A percentile compares a stretch with the other conserved stretches of the same genome.
These are phyloP conservation scores for Danionella dracula DNA, from an alignment of 2,797 vertebrate species.

Conservation along the genomic window DNA sequence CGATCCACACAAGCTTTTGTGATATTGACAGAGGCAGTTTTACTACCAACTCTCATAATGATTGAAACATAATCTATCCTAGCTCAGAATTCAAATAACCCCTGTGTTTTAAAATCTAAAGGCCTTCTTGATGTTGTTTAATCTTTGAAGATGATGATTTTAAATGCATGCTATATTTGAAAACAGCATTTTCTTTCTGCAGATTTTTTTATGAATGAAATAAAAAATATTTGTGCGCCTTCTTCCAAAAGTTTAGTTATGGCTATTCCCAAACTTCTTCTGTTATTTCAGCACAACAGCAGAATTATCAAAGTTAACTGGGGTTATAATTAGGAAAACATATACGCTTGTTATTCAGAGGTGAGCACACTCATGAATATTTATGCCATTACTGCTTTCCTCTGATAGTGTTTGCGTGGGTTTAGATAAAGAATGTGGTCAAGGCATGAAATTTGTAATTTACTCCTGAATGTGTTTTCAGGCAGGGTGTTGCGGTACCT, in stretches of 20 bases:
- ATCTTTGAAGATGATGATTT: too few relatives aligned
- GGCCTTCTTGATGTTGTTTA: too few relatives aligned
- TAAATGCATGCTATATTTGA: too few relatives aligned
- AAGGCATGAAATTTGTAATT: constrained; percentile 66
- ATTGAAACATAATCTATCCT: constrained; percentile 58
- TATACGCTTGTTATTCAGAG: constrained; percentile 39
- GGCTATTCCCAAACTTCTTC: background rate
- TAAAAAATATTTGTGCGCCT: background rate
- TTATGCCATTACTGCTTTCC: constrained; percentile 27
- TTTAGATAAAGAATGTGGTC: constrained; percentile 44
- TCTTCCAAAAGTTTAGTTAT: background rate
- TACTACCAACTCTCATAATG: constrained; percentile 58
- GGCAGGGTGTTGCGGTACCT: constrained; percentile 49
- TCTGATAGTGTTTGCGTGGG: constrained; percentile 43
- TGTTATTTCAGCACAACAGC: constrained; percentile 4
- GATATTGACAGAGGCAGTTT: too few relatives aligned
- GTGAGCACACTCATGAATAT: constrained; percentile 43
- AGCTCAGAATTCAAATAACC: constrained; percentile 56
- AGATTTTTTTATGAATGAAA: too few relatives aligned
- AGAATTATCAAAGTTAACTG: constrained; percentile 32
- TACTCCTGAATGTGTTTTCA: constrained; percentile 53
- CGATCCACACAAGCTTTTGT: too few relatives aligned
- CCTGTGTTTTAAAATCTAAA: too few relatives aligned
- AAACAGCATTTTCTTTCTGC: too few relatives aligned
- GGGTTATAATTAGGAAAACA: constrained; percentile 31